phyloP scores from a whole-genome alignment of 2,888 invertebrate species.

The Dryadula phaetusa region DNA sequence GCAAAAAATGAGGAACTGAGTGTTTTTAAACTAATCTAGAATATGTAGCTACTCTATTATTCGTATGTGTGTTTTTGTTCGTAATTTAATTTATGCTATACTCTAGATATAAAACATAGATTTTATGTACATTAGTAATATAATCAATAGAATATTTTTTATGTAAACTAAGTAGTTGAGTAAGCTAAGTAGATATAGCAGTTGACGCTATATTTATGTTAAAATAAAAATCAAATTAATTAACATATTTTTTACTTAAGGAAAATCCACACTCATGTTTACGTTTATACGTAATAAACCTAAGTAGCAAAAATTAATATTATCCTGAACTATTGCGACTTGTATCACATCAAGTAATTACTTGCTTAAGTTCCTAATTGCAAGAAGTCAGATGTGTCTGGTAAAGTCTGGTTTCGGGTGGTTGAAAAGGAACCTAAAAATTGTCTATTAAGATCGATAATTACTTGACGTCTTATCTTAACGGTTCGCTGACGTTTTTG shows the following conservation, averaged over 20 bases:
- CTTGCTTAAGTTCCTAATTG: conserved; percentile 16
- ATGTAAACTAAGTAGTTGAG: too few relatives aligned
- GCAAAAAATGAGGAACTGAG: too few relatives aligned
- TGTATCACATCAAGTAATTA: conserved; percentile 11
- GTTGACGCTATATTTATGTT: conserved; percentile 1
- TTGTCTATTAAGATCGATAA: background rate
- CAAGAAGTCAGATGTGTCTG: conserved; percentile 15
- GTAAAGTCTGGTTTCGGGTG: background rate
- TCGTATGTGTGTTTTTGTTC: too few relatives aligned
- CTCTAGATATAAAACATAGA: too few relatives aligned
- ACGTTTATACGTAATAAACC: background rate
- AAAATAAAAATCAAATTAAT: background rate
- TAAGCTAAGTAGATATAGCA: too few relatives aligned
- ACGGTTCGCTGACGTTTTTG: conserved; percentile 25
- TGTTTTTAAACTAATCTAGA: too few relatives aligned
- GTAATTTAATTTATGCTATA: too few relatives aligned
- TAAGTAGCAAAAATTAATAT: conserved; percentile 19
- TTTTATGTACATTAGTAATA: too few relatives aligned
- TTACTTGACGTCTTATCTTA: conserved; percentile 12
- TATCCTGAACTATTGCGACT: conserved; percentile 14
- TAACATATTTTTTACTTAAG: conserved; percentile 3
- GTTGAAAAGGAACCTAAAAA: conserved; percentile 19
- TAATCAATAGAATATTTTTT: too few relatives aligned
- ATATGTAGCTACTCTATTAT: too few relatives aligned
- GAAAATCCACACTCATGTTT: conserved; percentile 24